Evolutionary conservation across 2,888 invertebrate species (phyloP).

Genomic region (Palloptera scutellata): DNA sequence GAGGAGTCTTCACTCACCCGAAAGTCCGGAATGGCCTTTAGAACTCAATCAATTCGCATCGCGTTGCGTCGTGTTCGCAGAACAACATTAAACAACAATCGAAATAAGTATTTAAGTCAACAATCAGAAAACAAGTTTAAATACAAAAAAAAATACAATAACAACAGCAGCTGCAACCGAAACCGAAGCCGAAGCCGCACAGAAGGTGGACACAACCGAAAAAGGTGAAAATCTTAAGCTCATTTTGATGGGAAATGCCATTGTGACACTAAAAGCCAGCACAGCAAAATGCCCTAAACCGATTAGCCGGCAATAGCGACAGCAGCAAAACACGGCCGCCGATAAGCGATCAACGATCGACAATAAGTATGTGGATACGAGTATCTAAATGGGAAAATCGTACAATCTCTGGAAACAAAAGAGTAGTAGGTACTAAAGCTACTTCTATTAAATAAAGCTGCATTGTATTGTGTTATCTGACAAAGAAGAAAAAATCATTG

Average conservation of each 20-base stretch:
- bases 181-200: not conserved
- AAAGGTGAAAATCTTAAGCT: conserved; percentile 23
- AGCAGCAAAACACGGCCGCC: conserved; percentile 12
- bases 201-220: not conserved
- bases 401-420: no score
- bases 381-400: no score
- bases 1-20: no score
- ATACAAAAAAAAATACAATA: conserved; percentile 23
- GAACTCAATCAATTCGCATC: conserved; percentile 7
- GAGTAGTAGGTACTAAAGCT: no score
- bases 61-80: conserved; percentile 21
- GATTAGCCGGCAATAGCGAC: conserved; percentile 43
- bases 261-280: conserved; percentile 38
- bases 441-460: no score
- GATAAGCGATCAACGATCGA: not conserved
- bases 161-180: not conserved
- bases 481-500: no score
- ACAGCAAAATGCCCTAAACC: conserved; percentile 42
- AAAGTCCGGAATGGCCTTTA: not conserved
- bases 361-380: no score
- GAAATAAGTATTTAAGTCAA: conserved; percentile 35
- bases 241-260: conserved; percentile 38
- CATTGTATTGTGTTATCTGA: no score
- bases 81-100: conserved; percentile 26
- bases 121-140: conserved; percentile 36